Base-by-base conservation (phyloP, 1,140 invertebrate species). In the Lysiphlebus fabarum region DNA sequence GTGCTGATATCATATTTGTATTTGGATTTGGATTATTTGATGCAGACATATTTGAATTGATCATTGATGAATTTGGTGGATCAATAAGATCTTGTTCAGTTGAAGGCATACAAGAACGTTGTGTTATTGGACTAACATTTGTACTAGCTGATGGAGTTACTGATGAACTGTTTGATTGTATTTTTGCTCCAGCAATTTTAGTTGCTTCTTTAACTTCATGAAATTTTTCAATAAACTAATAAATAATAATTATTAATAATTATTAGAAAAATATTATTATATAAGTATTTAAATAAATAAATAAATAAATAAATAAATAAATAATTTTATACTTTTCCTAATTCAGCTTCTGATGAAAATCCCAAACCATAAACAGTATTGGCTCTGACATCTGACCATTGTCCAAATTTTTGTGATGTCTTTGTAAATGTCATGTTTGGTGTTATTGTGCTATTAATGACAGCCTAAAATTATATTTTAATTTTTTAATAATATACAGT, bases 351-450 rank as follows among this genome's bases (percentile, higher is more conserved):
- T 0, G 95, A 93, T 38, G 91, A 88, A 81, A 98, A 99, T 8
- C 96, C 96, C 49, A 99, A 84, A 4, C 96, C 96, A 80, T 98
- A 99, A 10, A 99, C 95, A 4, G 95, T 98, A 81, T 98, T 98
- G 7, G 95, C 95, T 59, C 95, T 82, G 38, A 96, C 90, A 82
- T 99, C 96, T 57, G 95, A 96, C 96, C 96, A 98, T 76, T 99
- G 96, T 3, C 95, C 95, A 84, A 99, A 99, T 81, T 99, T 99
- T 77, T 98, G 96, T 37, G 95, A 98, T 9, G 96, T 99, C 81
- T 98, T 98, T 44, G 96, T 98, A 75, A 98, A 98, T 43, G 92
- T 96, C 96, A 98, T 98, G 69, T 92, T 96, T 41, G 93, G 92
- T 43, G 94, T 97, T 66, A 99, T 95, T 44, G 95, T 98, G 72